A percentile compares a stretch with the other conserved stretches of the same genome.
These are phyloP conservation scores for Prietella phreatophila DNA, from an alignment of 2,113 vertebrate species.

Conservation along the genomic window DNA sequence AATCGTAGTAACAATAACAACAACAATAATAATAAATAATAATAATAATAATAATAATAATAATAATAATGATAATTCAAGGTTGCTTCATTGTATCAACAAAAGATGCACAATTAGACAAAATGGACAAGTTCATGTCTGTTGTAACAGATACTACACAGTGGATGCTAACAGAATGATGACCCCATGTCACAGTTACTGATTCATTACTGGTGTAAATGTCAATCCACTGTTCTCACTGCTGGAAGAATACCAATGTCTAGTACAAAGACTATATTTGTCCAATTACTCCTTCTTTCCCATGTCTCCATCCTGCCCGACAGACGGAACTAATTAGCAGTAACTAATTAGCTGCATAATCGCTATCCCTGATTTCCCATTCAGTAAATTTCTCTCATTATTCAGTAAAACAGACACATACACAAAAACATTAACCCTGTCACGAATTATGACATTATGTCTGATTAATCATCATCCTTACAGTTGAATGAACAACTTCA, in stretches of 20 bases:
- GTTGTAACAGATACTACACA: not conserved
- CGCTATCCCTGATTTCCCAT: not conserved
- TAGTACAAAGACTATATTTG: conserved; percentile 6
- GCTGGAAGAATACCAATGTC: not conserved
- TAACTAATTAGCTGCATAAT: conserved; percentile 16
- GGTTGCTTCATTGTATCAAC: not conserved
- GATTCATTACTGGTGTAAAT: not conserved
- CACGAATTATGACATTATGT: not conserved
- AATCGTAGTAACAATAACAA: too few relatives aligned
- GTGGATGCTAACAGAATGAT: not conserved
- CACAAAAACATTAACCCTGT: not conserved
- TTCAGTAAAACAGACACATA: not conserved
- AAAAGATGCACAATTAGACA: not conserved
- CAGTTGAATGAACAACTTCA: conserved; percentile 1
- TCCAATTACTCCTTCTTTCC: not conserved
- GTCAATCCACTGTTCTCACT: not conserved
- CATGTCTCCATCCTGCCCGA: not conserved
- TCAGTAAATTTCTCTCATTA: conserved; percentile 8
- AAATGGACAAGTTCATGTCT: not conserved
- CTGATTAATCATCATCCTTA: not conserved
- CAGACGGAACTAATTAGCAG: conserved; percentile 4
- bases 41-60: not conserved
- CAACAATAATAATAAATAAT: not conserved
- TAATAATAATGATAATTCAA: not conserved
- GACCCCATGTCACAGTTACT: not conserved